A percentile compares a stretch with the other conserved stretches of the same genome.
Conservation (phyloP, 2,888 invertebrate species). For the Abrostola triplasia region DNA sequence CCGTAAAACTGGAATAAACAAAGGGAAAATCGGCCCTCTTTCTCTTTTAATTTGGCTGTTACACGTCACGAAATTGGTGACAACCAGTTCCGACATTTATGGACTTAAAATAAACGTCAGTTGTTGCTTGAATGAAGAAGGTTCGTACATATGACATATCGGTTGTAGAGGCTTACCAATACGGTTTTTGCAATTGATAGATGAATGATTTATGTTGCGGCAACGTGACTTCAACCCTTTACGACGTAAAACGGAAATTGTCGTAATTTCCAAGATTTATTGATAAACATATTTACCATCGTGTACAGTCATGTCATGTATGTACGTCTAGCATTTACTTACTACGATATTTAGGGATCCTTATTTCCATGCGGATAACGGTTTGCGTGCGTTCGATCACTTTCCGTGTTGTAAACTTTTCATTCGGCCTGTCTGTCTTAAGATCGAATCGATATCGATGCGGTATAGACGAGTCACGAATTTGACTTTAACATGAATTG, state of each 20-base stretch:
- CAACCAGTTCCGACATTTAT: constrained; percentile 31
- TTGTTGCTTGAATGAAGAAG: constrained; percentile 19
- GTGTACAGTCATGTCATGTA: constrained; percentile 58
- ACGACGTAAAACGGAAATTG: constrained; percentile 47
- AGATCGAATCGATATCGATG: constrained; percentile 82
- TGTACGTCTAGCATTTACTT: constrained; percentile 62
- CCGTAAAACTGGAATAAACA: constrained; percentile 72
- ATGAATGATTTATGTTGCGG: constrained; percentile 56
- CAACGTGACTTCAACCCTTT: constrained; percentile 53
- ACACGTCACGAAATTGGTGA: constrained; percentile 45
- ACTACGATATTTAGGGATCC: constrained; percentile 66
- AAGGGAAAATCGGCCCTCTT: constrained; percentile 62
- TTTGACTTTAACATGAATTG: constrained; percentile 67
- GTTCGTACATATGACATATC: constrained; percentile 22
- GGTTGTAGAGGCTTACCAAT: constrained; percentile 35
- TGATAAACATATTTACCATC: constrained; percentile 58
- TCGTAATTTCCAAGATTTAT: constrained; percentile 55
- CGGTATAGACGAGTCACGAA: constrained; percentile 80
- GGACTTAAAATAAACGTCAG: constrained; percentile 43
- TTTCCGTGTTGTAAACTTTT: constrained; percentile 84
- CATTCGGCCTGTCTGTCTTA: constrained; percentile 75
- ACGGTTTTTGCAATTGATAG: constrained; percentile 56
- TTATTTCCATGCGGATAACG: constrained; percentile 75
- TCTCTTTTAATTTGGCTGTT: constrained; percentile 62
- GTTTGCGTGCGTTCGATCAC: constrained; percentile 79